Percentiles rank a stretch among this genome's conserved stretches.
Conservation (phyloP, 2,888 invertebrate species). For the Synergus itoensis region DNA sequence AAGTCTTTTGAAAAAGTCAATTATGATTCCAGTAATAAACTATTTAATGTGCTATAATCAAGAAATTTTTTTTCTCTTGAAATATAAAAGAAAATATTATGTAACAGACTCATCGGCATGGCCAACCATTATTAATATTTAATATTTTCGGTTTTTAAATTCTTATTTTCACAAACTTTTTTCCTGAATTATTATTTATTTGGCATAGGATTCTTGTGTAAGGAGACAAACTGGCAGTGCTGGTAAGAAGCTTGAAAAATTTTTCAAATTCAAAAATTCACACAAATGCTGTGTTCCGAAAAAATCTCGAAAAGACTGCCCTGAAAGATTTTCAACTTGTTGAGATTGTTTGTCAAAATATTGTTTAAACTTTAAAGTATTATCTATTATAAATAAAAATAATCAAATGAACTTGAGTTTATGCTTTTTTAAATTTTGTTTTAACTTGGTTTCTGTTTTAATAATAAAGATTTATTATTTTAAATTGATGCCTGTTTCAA, state of each 20-base stretch:
- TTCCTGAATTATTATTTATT: neutral
- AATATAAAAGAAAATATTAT: neutral
- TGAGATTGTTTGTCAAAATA: neutral
- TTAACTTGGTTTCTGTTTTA: neutral
- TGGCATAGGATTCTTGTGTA: conserved; percentile 3
- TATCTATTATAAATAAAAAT: no score
- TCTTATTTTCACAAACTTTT: neutral
- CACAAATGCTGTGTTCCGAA: neutral
- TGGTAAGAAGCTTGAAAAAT: conserved; percentile 46
- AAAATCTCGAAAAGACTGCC: neutral
- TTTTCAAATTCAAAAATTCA: no score
- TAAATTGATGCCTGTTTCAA: no score
- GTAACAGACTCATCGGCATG: neutral
- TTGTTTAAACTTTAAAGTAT: neutral
- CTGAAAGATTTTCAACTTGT: neutral
- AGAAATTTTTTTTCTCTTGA: neutral
- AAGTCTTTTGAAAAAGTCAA: neutral
- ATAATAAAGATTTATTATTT: no score
- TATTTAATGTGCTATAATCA: neutral
- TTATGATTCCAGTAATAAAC: neutral
- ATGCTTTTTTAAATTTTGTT: neutral
- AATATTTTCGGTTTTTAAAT: neutral
- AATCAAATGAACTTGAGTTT: neutral
- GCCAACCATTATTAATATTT: neutral
- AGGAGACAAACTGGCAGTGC: conserved; percentile 58